Conservation (phyloP, 2,797 vertebrate genomes). For the Leptodactylus fallax region DNA sequence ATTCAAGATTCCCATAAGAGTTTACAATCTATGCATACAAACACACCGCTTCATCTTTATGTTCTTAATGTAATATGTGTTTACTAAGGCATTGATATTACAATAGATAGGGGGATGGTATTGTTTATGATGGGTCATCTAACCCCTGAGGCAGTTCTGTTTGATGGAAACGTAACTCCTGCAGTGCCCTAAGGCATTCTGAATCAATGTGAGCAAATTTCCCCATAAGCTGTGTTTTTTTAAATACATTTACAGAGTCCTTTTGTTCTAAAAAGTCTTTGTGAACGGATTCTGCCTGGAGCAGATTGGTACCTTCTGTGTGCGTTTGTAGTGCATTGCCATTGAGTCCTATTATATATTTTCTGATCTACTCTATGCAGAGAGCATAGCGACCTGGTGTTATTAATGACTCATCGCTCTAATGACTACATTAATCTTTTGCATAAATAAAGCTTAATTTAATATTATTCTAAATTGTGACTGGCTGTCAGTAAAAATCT, state of each 20-base stretch:
- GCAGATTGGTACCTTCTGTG: slow-evolving; percentile 47
- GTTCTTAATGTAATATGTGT: background rate
- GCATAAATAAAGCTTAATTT: background rate
- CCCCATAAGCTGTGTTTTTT: slow-evolving; percentile 49
- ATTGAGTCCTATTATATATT: slow-evolving; percentile 40
- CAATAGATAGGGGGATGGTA: slow-evolving; percentile 20
- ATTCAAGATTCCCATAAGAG: no score
- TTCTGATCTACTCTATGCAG: slow-evolving; percentile 8
- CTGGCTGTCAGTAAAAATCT: background rate
- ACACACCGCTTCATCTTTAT: background rate
- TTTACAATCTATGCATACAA: background rate
- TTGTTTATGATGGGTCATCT: slow-evolving; percentile 56
- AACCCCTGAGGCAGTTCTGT: slow-evolving; percentile 22
- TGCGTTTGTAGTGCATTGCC: slow-evolving; percentile 39
- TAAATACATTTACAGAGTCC: slow-evolving; percentile 57
- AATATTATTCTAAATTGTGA: background rate
- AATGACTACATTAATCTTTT: background rate
- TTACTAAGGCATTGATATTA: slow-evolving; percentile 9
- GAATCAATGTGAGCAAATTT: slow-evolving; percentile 57
- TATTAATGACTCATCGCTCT: background rate
- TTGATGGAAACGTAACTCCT: slow-evolving; percentile 54
- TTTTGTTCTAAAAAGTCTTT: slow-evolving; percentile 59
- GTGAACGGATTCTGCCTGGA: slow-evolving; percentile 42
- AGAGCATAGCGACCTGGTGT: slow-evolving; percentile 12
- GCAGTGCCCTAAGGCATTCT: slow-evolving; percentile 30